These are phyloP conservation scores for Anthopleura sola DNA, from an alignment of 64 coral and sea anemone species.

Conservation along the genomic window DNA sequence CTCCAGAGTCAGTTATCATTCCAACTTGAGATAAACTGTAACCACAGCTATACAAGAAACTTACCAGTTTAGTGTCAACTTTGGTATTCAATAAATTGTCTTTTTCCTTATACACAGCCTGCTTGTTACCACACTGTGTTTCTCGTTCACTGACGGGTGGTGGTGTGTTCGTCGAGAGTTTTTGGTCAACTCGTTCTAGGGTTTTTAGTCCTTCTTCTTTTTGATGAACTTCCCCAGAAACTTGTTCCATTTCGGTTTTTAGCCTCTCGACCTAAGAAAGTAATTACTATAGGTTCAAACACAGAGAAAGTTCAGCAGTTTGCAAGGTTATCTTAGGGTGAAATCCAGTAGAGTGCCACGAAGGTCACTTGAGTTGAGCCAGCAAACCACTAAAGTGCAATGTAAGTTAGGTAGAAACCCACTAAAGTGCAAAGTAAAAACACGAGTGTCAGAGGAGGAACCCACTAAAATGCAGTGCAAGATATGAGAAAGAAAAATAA, in stretches of 20 bases:
- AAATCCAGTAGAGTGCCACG: not conserved
- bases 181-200: conserved; percentile 65
- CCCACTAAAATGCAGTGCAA: not conserved
- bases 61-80: not conserved
- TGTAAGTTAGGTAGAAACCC: not conserved
- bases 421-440: no score
- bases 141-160: conserved; percentile 51
- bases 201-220: conserved; percentile 63
- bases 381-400: not conserved
- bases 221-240: conserved; percentile 66
- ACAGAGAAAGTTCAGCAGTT: not conserved
- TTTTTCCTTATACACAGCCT: conserved; percentile 56
- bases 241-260: conserved; percentile 72
- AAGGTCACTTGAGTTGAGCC: not conserved
- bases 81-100: conserved; percentile 33
- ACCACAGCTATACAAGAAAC: not conserved
- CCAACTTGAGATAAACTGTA: no score
- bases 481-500: no score
- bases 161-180: conserved; percentile 37
- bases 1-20: no score
- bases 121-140: conserved; percentile 36
- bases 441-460: not conserved
- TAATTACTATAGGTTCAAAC: not conserved
- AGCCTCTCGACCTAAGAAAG: conserved; percentile 61
- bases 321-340: not conserved